These are phyloP conservation scores for Planococcus citri DNA, from an alignment of 1,140 invertebrate genomes.

Conservation along the genomic window DNA sequence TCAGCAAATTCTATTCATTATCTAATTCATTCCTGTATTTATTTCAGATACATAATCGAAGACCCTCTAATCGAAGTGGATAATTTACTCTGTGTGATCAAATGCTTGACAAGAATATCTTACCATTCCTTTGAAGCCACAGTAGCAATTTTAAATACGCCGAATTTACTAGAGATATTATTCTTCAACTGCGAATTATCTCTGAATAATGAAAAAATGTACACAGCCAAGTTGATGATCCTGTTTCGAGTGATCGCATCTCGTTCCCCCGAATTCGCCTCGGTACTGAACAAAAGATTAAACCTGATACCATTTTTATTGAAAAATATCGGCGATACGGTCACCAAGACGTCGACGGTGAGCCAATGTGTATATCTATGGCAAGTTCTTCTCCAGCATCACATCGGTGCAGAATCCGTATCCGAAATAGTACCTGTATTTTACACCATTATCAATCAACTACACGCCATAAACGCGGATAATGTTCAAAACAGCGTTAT, in stretches of 20 bases:
- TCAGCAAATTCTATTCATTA: not conserved
- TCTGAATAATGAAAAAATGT: not conserved
- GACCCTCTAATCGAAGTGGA: slow-evolving; percentile 47
- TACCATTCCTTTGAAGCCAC: slow-evolving; percentile 50
- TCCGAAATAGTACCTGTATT: not conserved
- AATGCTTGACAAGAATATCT: slow-evolving; percentile 53
- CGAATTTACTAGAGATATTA: slow-evolving; percentile 24
- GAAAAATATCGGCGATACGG: slow-evolving; percentile 25
- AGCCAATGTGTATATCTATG: slow-evolving; percentile 33
- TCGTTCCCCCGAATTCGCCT: slow-evolving; percentile 33
- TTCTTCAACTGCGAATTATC: slow-evolving; percentile 24
- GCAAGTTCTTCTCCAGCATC: slow-evolving; percentile 36
- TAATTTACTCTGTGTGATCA: slow-evolving; percentile 50
- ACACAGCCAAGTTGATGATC: slow-evolving; percentile 32
- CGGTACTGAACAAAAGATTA: slow-evolving; percentile 30
- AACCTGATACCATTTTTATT: slow-evolving; percentile 29
- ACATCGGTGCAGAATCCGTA: slow-evolving; percentile 33
- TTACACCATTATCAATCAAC: slow-evolving; percentile 5
- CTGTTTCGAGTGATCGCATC: slow-evolving; percentile 35
- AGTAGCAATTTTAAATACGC: slow-evolving; percentile 38
- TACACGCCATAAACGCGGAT: not conserved
- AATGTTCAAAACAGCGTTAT: not conserved
- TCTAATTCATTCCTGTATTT: not conserved
- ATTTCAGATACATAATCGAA: slow-evolving; percentile 51
- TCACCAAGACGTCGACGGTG: not conserved